Evolutionary conservation across 2,888 invertebrate species (phyloP).

Genomic region (Nipponacmea schrenckii): DNA sequence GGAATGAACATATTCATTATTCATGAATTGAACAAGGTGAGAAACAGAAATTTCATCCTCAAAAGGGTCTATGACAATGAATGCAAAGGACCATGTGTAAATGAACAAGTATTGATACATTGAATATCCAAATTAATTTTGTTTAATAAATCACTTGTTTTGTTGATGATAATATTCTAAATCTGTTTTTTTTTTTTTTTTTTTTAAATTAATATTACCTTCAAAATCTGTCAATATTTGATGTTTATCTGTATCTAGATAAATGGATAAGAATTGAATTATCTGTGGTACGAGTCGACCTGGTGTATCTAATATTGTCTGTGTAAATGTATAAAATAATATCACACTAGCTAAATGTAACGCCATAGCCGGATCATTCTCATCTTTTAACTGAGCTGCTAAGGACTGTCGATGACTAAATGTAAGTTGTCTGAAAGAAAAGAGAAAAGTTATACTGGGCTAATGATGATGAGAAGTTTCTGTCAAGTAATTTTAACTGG

Average conservation of each 20-base stretch:
- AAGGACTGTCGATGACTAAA: constrained; percentile 84
- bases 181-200: no score
- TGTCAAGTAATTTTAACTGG: no score
- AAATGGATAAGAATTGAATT: constrained; percentile 78
- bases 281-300: constrained; percentile 90
- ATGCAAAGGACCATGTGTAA: no score
- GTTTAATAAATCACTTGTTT: no score
- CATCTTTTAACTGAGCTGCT: constrained; percentile 78
- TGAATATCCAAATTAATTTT: no score
- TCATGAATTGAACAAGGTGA: no score
- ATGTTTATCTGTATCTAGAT: constrained; percentile 77
- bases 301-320: constrained; percentile 88
- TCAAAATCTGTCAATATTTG: constrained; percentile 78
- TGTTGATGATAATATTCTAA: no score
- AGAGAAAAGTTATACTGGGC: background rate
- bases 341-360: constrained; percentile 69
- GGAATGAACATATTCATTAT: no score
- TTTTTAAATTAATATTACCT: constrained; percentile 72
- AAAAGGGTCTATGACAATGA: no score
- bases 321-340: constrained; percentile 83
- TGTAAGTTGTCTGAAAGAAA: constrained; percentile 75
- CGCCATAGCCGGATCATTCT: constrained; percentile 61
- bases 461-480: no score
- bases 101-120: no score
- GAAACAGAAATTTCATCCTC: no score